Evolutionary conservation across 2,797 vertebrate species (phyloP).

Genomic region (Limosa lapponica): DNA sequence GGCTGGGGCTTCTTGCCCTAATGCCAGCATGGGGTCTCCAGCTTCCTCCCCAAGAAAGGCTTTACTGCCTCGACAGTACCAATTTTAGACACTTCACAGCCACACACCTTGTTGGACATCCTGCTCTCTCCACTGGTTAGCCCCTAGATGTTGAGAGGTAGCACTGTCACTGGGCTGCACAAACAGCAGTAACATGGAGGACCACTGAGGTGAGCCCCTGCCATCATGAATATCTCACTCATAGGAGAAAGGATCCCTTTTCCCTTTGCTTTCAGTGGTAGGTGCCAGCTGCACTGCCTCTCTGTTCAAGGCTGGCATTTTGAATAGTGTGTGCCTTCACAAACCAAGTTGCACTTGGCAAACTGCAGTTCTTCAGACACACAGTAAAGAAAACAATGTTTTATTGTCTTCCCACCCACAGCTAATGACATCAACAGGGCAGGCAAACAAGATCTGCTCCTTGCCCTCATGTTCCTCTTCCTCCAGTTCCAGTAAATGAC

Average conservation of each 20-base stretch:
- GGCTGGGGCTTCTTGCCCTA: neutral
- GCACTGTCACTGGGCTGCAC: neutral
- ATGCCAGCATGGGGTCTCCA: neutral
- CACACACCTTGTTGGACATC: neutral
- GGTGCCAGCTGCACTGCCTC: neutral
- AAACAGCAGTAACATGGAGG: accelerated
- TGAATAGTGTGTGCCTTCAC: neutral
- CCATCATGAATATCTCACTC: neutral
- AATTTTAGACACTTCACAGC: neutral
- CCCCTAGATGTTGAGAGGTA: neutral
- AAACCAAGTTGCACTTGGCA: slow-evolving; percentile 17
- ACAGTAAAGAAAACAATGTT: slow-evolving; percentile 2
- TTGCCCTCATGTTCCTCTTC: neutral
- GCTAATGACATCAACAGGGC: neutral
- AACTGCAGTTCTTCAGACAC: neutral
- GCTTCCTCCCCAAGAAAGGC: neutral
- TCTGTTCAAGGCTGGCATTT: neutral
- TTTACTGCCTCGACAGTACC: neutral
- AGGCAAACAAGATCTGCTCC: slow-evolving; percentile 29
- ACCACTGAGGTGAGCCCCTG: neutral
- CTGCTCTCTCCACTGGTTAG: neutral
- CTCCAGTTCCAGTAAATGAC: neutral
- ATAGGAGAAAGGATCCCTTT: neutral
- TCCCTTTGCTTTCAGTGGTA: neutral
- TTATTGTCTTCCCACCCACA: slow-evolving; percentile 16